phyloP scores from a whole-genome alignment of 2,113 vertebrate species.

The Carassius gibelio region DNA sequence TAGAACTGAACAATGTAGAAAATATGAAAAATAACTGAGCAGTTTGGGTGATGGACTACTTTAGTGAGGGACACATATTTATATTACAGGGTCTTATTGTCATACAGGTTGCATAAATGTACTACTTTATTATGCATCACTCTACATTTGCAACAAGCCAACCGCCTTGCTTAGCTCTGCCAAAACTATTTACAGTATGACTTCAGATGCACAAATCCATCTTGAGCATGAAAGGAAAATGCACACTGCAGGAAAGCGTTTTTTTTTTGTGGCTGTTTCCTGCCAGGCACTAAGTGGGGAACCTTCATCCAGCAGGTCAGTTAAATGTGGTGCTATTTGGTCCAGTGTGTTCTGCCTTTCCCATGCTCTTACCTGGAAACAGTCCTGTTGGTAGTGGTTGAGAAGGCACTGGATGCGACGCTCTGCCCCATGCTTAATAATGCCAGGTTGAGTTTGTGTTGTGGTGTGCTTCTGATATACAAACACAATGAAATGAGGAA shows the following conservation, averaged over 20 bases:
- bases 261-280: not conserved
- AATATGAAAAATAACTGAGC: not conserved
- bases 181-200: not conserved
- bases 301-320: not conserved
- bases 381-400: conserved; percentile 77
- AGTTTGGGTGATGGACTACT: not conserved
- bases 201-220: not conserved
- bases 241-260: not conserved
- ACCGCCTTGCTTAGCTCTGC: not conserved
- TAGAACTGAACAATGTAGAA: not conserved
- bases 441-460: conserved; percentile 59
- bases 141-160: not conserved
- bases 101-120: not conserved
- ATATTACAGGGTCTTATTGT: not conserved
- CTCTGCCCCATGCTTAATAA: conserved; percentile 77
- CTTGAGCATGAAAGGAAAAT: conserved; percentile 5
- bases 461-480: conserved; percentile 61
- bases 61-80: not conserved
- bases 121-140: not conserved
- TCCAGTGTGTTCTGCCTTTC: not conserved
- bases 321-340: not conserved
- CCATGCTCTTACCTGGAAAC: conserved; percentile 78
- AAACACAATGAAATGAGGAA: conserved; percentile 10
- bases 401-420: conserved; percentile 80
- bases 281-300: not conserved